Evolutionary conservation across 2,888 invertebrate genomes (phyloP).

Genomic region (Liopterus haemorrhoidalis): DNA sequence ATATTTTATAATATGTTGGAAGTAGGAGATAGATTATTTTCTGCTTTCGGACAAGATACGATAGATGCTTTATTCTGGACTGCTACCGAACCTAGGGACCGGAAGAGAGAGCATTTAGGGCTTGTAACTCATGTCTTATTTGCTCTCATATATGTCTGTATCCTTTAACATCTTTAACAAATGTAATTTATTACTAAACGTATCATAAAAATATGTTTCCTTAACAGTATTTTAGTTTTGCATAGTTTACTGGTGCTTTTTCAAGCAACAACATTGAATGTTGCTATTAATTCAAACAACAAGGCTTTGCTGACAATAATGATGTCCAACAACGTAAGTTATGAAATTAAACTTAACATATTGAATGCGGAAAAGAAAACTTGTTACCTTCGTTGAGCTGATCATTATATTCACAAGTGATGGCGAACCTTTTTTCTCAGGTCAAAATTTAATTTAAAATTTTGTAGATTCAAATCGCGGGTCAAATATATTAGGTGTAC

Average conservation of each 20-base stretch:
- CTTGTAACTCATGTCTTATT: constrained; percentile 86
- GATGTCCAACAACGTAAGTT: constrained; percentile 98
- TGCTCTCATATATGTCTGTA: constrained; percentile 90
- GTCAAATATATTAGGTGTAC: no score
- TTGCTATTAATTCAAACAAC: constrained; percentile 98
- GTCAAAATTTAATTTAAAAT: no score
- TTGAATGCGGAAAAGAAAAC: no score
- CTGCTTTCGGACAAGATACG: constrained; percentile 96
- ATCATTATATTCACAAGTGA: no score
- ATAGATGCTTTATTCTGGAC: constrained; percentile 98
- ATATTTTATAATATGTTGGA: constrained; percentile 99
- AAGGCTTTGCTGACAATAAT: constrained; percentile 96
- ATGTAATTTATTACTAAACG: constrained; percentile 8
- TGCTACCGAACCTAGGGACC: constrained; percentile 87
- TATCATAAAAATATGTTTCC: constrained; percentile 31
- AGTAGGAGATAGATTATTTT: constrained; percentile 91
- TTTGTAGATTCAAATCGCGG: no score
- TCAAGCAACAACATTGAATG: constrained; percentile 97
- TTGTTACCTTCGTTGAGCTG: no score
- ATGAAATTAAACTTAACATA: no score
- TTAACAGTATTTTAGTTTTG: constrained; percentile 52
- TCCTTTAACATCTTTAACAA: constrained; percentile 55
- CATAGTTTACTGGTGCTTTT: constrained; percentile 86
- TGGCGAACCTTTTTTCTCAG: no score
- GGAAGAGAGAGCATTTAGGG: constrained; percentile 77